These are phyloP conservation scores for Trachurus trachurus DNA, from an alignment of 2,797 vertebrate genomes.

Conservation along the genomic window DNA sequence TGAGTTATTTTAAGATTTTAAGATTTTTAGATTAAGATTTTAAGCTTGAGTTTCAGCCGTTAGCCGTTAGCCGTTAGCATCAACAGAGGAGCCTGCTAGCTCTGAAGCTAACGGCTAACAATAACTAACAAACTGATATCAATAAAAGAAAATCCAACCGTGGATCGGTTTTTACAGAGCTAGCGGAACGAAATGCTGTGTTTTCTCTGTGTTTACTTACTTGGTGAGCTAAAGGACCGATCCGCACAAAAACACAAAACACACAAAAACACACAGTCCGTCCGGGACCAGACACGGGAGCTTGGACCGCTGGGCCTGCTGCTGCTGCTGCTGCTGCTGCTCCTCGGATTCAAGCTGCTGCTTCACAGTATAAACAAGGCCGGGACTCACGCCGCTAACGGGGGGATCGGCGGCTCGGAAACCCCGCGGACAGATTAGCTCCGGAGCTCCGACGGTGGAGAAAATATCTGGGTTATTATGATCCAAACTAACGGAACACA, in stretches of 20 bases:
- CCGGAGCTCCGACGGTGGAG: background rate
- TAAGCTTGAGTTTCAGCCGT: constrained; percentile 2
- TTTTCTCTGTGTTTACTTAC: constrained; percentile 50
- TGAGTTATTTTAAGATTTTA: no score
- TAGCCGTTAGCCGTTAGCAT: constrained; percentile 60
- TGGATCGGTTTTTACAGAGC: fast-evolving
- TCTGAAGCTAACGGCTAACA: constrained; percentile 69
- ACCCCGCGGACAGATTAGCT: background rate
- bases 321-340: constrained; percentile 34
- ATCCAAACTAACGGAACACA: background rate
- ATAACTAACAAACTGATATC: constrained; percentile 53
- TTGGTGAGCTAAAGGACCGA: constrained; percentile 76
- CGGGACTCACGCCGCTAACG: constrained; percentile 26
- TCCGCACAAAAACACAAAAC: constrained; percentile 35
- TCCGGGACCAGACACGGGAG: no score
- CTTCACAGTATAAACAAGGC: constrained; percentile 85
- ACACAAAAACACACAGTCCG: no score
- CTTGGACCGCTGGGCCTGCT: no score
- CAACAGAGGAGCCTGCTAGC: constrained; percentile 43
- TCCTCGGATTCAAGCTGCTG: constrained; percentile 64
- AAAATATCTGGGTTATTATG: background rate
- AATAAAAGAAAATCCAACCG: background rate
- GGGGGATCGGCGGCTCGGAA: background rate
- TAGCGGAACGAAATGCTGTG: fast-evolving
- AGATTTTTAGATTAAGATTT: no score